A percentile compares a stretch with the other conserved stretches of the same genome.
phyloP scores from a whole-genome alignment of 2,888 invertebrate genomes.

The Nemurella pictetii region DNA sequence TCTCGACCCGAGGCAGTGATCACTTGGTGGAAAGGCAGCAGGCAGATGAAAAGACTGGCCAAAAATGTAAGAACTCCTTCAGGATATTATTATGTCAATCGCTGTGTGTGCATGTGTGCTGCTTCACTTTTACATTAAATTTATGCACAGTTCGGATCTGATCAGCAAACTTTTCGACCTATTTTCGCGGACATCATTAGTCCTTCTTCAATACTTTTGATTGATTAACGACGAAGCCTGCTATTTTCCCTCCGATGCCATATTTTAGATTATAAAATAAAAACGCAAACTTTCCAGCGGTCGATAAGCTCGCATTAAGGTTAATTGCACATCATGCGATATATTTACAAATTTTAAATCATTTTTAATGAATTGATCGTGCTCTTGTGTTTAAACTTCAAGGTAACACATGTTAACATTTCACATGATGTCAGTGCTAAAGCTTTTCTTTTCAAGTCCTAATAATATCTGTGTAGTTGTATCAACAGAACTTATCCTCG shows the following conservation, averaged over 20 bases:
- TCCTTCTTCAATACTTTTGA: not conserved
- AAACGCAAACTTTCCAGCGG: not conserved
- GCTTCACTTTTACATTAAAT: not conserved
- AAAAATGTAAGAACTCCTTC: conserved; percentile 84
- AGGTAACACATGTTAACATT: not conserved
- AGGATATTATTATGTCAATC: no score
- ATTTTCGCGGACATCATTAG: not conserved
- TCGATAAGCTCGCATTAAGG: not conserved
- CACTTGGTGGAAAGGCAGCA: conserved; percentile 88
- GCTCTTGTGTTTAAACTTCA: not conserved
- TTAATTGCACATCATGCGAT: not conserved
- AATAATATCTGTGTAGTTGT: no score
- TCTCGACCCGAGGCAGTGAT: conserved; percentile 84
- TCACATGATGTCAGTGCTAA: no score
- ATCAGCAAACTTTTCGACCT: not conserved
- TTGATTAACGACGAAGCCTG: not conserved
- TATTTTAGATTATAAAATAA: not conserved
- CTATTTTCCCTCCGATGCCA: not conserved
- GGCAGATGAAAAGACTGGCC: conserved; percentile 75
- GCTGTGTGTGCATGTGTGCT: no score
- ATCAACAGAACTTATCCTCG: no score
- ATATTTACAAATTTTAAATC: not conserved
- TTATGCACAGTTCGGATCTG: not conserved
- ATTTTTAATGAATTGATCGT: not conserved
- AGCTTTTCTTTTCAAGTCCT: no score